A percentile compares a stretch with the other conserved stretches of the same genome.
Evolutionary conservation across 2,797 vertebrate species (phyloP).

Genomic region (Scolopax bukidnonensis): DNA sequence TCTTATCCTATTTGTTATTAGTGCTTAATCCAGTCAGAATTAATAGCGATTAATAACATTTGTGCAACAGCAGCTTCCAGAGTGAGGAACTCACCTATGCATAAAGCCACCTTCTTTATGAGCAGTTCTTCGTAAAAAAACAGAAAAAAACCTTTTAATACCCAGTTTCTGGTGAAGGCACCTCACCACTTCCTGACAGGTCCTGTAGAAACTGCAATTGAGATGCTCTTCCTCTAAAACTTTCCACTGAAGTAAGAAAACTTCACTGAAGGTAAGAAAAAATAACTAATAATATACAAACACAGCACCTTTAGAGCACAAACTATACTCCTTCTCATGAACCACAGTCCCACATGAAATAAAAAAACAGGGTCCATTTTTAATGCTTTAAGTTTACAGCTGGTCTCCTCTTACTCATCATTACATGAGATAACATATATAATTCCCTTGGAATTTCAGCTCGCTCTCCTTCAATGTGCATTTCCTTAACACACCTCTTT

Average conservation of each 20-base stretch:
- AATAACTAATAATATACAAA: neutral
- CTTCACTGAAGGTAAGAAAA: neutral
- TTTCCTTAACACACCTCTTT: neutral
- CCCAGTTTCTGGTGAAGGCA: neutral
- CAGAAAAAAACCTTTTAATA: neutral
- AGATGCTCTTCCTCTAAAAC: neutral
- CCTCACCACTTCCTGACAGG: neutral
- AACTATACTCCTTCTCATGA: neutral
- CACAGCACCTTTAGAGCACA: neutral
- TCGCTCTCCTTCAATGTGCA: neutral
- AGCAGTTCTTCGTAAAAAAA: neutral
- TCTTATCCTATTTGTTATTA: constrained; percentile 59
- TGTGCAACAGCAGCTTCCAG: neutral
- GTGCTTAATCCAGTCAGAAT: constrained; percentile 54
- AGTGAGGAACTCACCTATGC: neutral
- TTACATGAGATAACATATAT: accelerated
- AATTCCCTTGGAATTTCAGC: neutral
- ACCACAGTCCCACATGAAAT: neutral
- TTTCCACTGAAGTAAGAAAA: neutral
- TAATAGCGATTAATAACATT: neutral
- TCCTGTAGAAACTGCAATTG: neutral
- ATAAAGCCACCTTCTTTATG: neutral
- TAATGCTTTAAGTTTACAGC: neutral
- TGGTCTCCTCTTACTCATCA: neutral
- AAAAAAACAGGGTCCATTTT: neutral